phyloP scores from a whole-genome alignment of 2,797 vertebrate genomes.

The Sciaenops ocellatus region DNA sequence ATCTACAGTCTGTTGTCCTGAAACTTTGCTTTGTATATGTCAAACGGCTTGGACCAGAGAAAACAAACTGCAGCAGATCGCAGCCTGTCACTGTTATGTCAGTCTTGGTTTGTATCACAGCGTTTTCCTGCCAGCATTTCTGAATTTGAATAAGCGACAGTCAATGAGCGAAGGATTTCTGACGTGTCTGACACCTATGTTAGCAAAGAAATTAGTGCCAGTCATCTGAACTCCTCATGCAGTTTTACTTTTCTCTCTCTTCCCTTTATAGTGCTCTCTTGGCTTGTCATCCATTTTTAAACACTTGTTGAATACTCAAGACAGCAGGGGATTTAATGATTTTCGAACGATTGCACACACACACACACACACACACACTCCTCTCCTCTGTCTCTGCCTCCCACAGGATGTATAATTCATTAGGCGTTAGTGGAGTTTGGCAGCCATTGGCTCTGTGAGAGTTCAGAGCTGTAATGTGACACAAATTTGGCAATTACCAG shows the following conservation, averaged over 20 bases:
- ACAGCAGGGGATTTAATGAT: slow-evolving; percentile 57
- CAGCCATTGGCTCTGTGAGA: slow-evolving; percentile 58
- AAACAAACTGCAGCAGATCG: slow-evolving; percentile 1
- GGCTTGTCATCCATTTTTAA: slow-evolving; percentile 50
- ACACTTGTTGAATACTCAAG: slow-evolving; percentile 65
- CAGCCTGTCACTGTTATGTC: slow-evolving; percentile 49
- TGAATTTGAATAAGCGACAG: slow-evolving; percentile 58
- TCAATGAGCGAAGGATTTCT: slow-evolving; percentile 22
- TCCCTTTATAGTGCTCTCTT: slow-evolving; percentile 29
- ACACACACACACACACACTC: slow-evolving; percentile 18
- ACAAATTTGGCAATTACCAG: slow-evolving; percentile 70
- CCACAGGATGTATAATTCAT: slow-evolving; percentile 75
- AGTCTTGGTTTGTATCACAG: slow-evolving; percentile 28
- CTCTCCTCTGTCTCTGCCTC: slow-evolving; percentile 35
- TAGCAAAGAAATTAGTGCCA: slow-evolving; percentile 45
- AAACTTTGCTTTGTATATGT: not conserved
- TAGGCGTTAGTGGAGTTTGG: slow-evolving; percentile 67
- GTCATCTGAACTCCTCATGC: slow-evolving; percentile 31
- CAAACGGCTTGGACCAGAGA: slow-evolving; percentile 13
- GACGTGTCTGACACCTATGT: slow-evolving; percentile 38
- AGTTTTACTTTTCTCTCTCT: slow-evolving; percentile 15
- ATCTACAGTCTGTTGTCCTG: not conserved
- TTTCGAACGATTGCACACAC: slow-evolving; percentile 21
- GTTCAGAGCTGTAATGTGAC: slow-evolving; percentile 70
- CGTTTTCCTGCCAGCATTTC: slow-evolving; percentile 47